A percentile compares a stretch with the other conserved stretches of the same genome.
Evolutionary conservation across 1,140 invertebrate genomes (phyloP).

Genomic region (Neodiprion lecontei): DNA sequence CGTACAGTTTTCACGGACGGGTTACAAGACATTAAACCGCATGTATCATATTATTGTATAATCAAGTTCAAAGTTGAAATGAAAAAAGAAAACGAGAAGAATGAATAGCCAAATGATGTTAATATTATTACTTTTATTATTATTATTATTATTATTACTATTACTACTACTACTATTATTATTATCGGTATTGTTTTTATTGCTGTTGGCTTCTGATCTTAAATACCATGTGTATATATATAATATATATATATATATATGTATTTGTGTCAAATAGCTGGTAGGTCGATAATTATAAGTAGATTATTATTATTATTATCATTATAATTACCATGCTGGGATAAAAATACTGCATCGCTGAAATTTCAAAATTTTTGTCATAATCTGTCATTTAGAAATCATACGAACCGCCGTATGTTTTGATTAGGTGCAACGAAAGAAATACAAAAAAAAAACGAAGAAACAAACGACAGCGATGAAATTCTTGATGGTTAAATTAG

Average conservation of each 20-base stretch:
- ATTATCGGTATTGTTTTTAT: conserved; percentile 34
- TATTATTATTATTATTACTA: conserved; percentile 14
- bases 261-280: conserved; percentile 40
- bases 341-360: neutral
- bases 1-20: neutral
- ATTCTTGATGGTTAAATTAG: neutral
- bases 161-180: conserved; percentile 20
- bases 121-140: neutral
- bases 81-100: conserved; percentile 20
- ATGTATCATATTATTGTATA: conserved; percentile 20
- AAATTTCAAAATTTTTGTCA: neutral
- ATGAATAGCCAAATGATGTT: conserved; percentile 7
- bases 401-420: no score
- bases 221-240: conserved; percentile 29
- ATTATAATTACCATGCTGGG: neutral
- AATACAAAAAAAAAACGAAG: neutral
- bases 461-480: no score
- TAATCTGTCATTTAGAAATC: neutral
- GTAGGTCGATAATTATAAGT: neutral
- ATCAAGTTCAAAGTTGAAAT: neutral
- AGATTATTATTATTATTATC: neutral
- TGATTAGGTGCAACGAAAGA: neutral
- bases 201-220: conserved; percentile 46
- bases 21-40: conserved; percentile 20
- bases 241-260: conserved; percentile 24